Evolutionary conservation across 2,888 invertebrate species (phyloP).

Genomic region (Stictocephala bisonia): DNA sequence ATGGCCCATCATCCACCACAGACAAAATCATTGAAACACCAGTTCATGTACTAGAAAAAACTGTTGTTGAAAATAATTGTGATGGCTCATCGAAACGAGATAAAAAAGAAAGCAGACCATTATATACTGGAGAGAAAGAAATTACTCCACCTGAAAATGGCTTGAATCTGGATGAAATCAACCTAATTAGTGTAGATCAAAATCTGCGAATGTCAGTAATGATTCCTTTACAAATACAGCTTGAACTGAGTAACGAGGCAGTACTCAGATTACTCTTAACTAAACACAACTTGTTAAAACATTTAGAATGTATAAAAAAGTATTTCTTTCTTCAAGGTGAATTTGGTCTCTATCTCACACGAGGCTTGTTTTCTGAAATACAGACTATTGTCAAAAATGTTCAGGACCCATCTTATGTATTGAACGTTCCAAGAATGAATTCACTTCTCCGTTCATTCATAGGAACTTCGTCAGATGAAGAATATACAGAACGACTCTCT

Average conservation of each 20-base stretch:
- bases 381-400: too few relatives aligned
- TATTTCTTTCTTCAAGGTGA: slow-evolving; percentile 47
- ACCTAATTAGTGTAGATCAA: slow-evolving; percentile 34
- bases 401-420: slow-evolving; percentile 32
- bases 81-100: too few relatives aligned
- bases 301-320: slow-evolving; percentile 45
- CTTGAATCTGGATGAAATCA: slow-evolving; percentile 1
- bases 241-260: slow-evolving; percentile 31
- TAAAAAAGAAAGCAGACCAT: too few relatives aligned
- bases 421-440: slow-evolving; percentile 34
- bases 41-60: too few relatives aligned
- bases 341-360: slow-evolving; percentile 41
- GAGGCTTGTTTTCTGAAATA: slow-evolving; percentile 34
- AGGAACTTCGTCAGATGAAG: slow-evolving; percentile 9
- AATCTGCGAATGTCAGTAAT: slow-evolving; percentile 42
- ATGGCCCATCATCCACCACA: too few relatives aligned
- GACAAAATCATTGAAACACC: too few relatives aligned
- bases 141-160: background rate
- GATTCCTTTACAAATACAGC: slow-evolving; percentile 35
- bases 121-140: too few relatives aligned
- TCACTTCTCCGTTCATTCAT: slow-evolving; percentile 29
- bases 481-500: slow-evolving; percentile 42
- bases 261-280: slow-evolving; percentile 39
- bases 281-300: slow-evolving; percentile 40
- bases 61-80: too few relatives aligned